Evolutionary conservation across 2,888 invertebrate species (phyloP).

Genomic region (Nomada lathburiana): DNA sequence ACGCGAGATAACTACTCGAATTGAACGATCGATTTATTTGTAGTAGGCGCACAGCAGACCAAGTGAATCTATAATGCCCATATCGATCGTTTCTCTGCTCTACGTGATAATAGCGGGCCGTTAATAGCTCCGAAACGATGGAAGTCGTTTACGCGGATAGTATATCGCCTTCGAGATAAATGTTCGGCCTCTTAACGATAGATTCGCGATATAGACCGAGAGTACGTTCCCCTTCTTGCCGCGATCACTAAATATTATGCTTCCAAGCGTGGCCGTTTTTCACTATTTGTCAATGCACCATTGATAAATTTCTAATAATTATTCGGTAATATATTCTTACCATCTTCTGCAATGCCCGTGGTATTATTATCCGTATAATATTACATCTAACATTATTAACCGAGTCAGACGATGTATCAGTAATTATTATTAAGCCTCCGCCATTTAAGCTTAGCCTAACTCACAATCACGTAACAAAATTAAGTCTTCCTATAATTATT

Average conservation of each 20-base stretch:
- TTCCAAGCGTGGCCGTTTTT: background rate
- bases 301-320: background rate
- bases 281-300: background rate
- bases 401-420: too few species aligned
- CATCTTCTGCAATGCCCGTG: too few species aligned
- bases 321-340: too few species aligned
- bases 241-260: background rate
- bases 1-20: conserved; percentile 55
- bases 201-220: conserved; percentile 6
- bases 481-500: too few species aligned
- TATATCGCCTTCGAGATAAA: conserved; percentile 26
- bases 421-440: too few species aligned
- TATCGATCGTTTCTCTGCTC: conserved; percentile 39
- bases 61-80: conserved; percentile 58
- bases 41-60: conserved; percentile 26
- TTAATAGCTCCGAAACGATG: conserved; percentile 33
- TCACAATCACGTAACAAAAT: too few species aligned
- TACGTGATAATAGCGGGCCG: conserved; percentile 34
- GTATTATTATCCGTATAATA: too few species aligned
- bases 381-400: too few species aligned
- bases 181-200: background rate
- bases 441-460: too few species aligned
- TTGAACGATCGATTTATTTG: conserved; percentile 51
- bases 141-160: conserved; percentile 35
- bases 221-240: background rate